Evolutionary conservation across 37 sponge, comb jelly and placozoan genomes (phyloP).

Genomic region (Chondrosia reniformis): DNA sequence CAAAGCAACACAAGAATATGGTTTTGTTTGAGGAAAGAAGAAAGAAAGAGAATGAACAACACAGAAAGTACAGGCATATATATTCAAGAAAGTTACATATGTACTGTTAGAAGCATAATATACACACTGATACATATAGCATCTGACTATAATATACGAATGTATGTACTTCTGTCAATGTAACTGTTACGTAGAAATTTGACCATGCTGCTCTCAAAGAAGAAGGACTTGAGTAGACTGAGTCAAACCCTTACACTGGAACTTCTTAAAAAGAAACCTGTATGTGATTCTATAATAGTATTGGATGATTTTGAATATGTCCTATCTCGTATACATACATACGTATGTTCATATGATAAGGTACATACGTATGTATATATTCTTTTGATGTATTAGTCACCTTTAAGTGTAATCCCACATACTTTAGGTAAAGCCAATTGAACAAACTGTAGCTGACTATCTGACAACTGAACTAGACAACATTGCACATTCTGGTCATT

Average conservation of each 20-base stretch:
- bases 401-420: constrained; percentile 10
- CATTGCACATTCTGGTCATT: not conserved
- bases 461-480: not conserved
- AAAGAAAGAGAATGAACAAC: not conserved
- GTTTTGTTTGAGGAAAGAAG: not conserved
- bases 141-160: too few relatives aligned
- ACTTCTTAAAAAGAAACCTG: constrained; percentile 2
- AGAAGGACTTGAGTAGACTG: constrained; percentile 47
- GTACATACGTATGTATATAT: not conserved
- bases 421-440: constrained; percentile 14
- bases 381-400: not conserved
- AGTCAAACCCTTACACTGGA: constrained; percentile 43
- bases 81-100: too few relatives aligned
- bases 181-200: constrained; percentile 37
- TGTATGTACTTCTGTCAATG: too few relatives aligned
- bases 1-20: constrained; percentile 1
- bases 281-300: not conserved
- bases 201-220: constrained; percentile 30
- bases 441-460: constrained; percentile 4
- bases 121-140: not conserved
- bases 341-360: not conserved
- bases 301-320: not conserved
- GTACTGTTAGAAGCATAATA: not conserved
- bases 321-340: not conserved
- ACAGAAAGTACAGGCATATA: not conserved